Evolutionary conservation across 2,888 invertebrate genomes (phyloP).

Genomic region (Platerodrilus igneus): DNA sequence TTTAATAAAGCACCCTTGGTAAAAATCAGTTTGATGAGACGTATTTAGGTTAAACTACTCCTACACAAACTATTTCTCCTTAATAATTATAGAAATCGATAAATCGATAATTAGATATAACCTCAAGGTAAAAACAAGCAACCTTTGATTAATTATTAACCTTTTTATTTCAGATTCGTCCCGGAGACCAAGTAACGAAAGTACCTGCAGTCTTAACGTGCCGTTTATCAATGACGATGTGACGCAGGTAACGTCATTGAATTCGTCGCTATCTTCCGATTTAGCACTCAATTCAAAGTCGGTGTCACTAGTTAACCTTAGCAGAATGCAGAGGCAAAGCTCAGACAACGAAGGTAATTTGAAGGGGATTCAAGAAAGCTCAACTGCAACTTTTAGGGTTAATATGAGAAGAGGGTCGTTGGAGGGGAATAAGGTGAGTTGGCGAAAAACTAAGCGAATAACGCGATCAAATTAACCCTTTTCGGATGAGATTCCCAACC

Average conservation of each 20-base stretch:
- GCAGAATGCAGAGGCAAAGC: slow-evolving; percentile 26
- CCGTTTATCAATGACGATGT: slow-evolving; percentile 34
- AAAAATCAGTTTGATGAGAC: too few relatives aligned
- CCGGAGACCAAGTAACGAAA: slow-evolving; percentile 41
- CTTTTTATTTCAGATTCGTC: slow-evolving; percentile 40
- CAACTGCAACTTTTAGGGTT: slow-evolving; percentile 26
- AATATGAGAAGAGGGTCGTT: slow-evolving; percentile 37
- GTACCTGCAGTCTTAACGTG: slow-evolving; percentile 39
- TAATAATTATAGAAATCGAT: too few relatives aligned
- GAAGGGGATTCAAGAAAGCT: slow-evolving; percentile 43
- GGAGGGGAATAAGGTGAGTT: slow-evolving; percentile 39
- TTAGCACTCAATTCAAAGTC: slow-evolving; percentile 32
- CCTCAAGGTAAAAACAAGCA: too few relatives aligned
- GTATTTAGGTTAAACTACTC: too few relatives aligned
- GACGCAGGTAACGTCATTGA: slow-evolving; percentile 30
- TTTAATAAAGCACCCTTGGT: too few relatives aligned
- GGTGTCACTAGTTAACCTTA: slow-evolving; percentile 38
- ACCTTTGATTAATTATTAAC: too few relatives aligned
- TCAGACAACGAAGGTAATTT: slow-evolving; percentile 32
- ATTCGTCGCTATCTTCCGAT: slow-evolving; percentile 15
- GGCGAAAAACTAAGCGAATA: too few relatives aligned
- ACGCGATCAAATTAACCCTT: too few relatives aligned
- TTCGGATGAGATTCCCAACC: too few relatives aligned
- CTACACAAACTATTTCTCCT: too few relatives aligned
- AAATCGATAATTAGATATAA: too few relatives aligned